These are phyloP conservation scores for Melanostigma gelatinosum DNA, from an alignment of 2,113 vertebrate genomes.

Conservation along the genomic window DNA sequence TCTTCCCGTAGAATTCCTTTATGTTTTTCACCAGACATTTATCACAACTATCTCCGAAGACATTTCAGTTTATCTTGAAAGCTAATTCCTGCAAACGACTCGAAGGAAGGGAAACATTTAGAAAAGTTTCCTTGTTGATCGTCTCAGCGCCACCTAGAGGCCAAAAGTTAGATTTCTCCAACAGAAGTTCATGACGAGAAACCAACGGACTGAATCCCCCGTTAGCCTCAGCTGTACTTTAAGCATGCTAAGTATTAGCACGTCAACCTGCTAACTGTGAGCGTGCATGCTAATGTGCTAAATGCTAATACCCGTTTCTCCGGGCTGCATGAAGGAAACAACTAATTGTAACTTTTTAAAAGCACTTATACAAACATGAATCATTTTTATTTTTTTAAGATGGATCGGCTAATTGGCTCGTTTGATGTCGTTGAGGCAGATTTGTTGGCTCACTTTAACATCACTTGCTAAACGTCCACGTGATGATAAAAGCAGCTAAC, in stretches of 20 bases:
- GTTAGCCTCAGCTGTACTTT: not conserved
- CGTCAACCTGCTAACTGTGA: not conserved
- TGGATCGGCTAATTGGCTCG: too few species aligned
- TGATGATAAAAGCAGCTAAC: too few species aligned
- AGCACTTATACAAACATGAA: not conserved
- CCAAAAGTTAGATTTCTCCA: not conserved
- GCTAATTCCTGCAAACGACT: not conserved
- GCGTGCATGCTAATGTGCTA: constrained; percentile 6
- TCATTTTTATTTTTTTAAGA: not conserved
- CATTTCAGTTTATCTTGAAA: too few species aligned
- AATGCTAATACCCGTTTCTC: not conserved
- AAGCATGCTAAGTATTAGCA: not conserved
- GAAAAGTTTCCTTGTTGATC: not conserved
- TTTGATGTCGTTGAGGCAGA: too few species aligned
- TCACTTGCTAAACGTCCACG: too few species aligned
- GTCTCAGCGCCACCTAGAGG: too few species aligned
- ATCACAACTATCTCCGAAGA: not conserved
- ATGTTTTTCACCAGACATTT: constrained; percentile 9
- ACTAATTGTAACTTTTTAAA: too few species aligned
- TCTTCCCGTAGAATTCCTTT: too few species aligned
- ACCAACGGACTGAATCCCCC: not conserved
- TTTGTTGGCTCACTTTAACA: too few species aligned
- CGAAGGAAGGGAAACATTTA: not conserved
- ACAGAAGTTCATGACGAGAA: not conserved
- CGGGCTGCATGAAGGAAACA: not conserved